Base-by-base conservation (phyloP, 1,140 invertebrate genomes). In the Pseudomyrmex cubaensis region DNA sequence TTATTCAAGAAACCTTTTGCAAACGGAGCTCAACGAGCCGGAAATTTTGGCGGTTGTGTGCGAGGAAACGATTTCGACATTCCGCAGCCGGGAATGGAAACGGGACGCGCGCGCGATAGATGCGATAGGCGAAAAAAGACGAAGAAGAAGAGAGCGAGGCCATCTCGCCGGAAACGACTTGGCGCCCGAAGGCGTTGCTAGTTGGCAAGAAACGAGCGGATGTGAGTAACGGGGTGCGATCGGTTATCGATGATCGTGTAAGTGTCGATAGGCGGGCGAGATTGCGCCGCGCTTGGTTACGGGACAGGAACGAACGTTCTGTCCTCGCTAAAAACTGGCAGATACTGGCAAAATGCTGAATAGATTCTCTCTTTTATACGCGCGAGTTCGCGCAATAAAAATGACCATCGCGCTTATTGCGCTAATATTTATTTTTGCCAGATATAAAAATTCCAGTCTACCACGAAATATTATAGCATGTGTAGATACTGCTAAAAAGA, bases 211-310 rank as follows among this genome's bases (percentile, higher is more conserved):
- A 80, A 59, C 76, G 66, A 59, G 12, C 54, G 76, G n/a, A 59
- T 57, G 22, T 72, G 59, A 72, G 66, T 72, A 72, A 80, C 76
- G 66, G 17, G 35, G 35, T 7, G 75, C 63, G 25, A 77, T 70
- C 66, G 76, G 44, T 78, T 78, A 78, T 78, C 76, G 64, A 78
- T 59, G 76, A 72, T 59, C 76, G 12, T 70, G 76, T 72, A 80
- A 72, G 44, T 80, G 76, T 72, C 76, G 76, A 80, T 59, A 72
- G 44, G 5, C 35, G 66, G 48, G 35, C 62, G 76, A 61, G 76
- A 80, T 80, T 72, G 66, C 75, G 75, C 35, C 52, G 64, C 44
- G 8, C 13, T 35, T 25, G 54, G 35, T 69, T 70, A 17, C 13
- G 13, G 20, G 64, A 67, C 76, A 70, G 44, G 54, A 70, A 70